Evolutionary conservation across 2,888 invertebrate genomes (phyloP), one percentile per base, ranked within the genome.

Genomic region (Diabrotica balteata): DNA sequence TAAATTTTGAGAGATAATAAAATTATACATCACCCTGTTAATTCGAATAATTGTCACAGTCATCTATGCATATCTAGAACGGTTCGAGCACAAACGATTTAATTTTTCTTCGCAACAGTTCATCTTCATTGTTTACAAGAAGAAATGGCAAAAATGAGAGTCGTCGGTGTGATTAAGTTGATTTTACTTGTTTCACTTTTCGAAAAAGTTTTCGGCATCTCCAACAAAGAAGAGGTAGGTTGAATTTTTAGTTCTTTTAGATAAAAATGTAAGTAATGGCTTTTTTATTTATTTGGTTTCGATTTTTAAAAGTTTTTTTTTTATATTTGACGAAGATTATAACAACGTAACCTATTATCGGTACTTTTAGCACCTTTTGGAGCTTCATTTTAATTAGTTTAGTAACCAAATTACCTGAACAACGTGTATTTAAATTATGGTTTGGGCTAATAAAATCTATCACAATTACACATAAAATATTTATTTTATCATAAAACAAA

Each of bases 1-100:
- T 8, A 43, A 57, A 57, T 57, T 57, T 57, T 9, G 43, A 57
- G 17, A n/a, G 55, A 57, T 57, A 63, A 55, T 55, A 42, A 55
- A 63, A 55, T 63, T 17, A 53, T 17, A 8, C 11, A 9, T 49
- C 55, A 53, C 32, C 45, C 11, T 49, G 55, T 63, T 54, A 62
- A 44, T 46, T 49, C 43, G 42, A 57, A 57, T 51, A 57, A 57
- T 59, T 67, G 52, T 63, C 70, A 73, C 69, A 65, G 70, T 66
- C 71, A 69, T 52, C 55, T 68, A 58, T 79, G 79, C 79, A 79
- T 78, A 79, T 78, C 72, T 78, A 78, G 79, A 79, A 73, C 79
- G 79, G 75, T 77, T 80, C 55, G 11, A 57, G 44, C 17, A 50
- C 57, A 63, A 59, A 63, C 78, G 75, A 78, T 74, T 72, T 55